Percentiles rank a stretch among this genome's conserved stretches.
Evolutionary conservation across 2,797 vertebrate species (phyloP).

Genomic region (Pseudopleuronectes americanus): DNA sequence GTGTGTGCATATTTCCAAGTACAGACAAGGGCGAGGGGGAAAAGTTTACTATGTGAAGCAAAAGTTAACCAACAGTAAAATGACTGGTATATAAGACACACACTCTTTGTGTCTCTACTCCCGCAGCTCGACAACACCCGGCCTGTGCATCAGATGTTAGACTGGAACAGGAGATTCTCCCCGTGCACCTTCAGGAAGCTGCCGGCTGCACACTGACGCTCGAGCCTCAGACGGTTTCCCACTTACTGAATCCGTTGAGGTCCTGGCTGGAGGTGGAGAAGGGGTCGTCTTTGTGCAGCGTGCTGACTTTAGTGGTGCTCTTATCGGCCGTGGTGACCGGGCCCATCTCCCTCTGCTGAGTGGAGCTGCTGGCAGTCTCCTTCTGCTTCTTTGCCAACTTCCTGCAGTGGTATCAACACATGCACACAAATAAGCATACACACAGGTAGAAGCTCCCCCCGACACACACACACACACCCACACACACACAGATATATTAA

Average conservation of each 20-base stretch:
- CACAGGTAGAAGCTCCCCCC: neutral
- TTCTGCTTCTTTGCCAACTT: slow-evolving; percentile 99
- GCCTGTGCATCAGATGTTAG: no score
- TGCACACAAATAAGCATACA: slow-evolving; percentile 2
- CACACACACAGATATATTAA: slow-evolving; percentile 8
- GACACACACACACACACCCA: slow-evolving; percentile 1
- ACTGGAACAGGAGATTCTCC: neutral
- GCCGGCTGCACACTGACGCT: neutral
- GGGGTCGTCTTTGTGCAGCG: slow-evolving; percentile 93
- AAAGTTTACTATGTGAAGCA: slow-evolving; percentile 4
- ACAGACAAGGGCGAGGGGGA: slow-evolving; percentile 11
- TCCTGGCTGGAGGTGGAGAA: slow-evolving; percentile 96
- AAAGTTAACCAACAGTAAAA: no score
- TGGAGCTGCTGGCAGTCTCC: slow-evolving; percentile 94
- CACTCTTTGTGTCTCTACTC: no score
- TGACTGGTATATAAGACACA: no score
- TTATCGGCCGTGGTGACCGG: slow-evolving; percentile 91
- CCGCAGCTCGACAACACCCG: no score
- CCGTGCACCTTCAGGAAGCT: neutral
- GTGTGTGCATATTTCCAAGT: slow-evolving; percentile 2
- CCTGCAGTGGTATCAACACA: slow-evolving; percentile 73
- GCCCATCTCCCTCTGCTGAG: slow-evolving; percentile 95
- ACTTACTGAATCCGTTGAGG: slow-evolving; percentile 96
- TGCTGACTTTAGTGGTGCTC: slow-evolving; percentile 91
- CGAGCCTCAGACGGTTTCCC: neutral